Evolutionary conservation across 2,797 vertebrate genomes (phyloP).

Genomic region (Bryconaethiops microstoma): DNA sequence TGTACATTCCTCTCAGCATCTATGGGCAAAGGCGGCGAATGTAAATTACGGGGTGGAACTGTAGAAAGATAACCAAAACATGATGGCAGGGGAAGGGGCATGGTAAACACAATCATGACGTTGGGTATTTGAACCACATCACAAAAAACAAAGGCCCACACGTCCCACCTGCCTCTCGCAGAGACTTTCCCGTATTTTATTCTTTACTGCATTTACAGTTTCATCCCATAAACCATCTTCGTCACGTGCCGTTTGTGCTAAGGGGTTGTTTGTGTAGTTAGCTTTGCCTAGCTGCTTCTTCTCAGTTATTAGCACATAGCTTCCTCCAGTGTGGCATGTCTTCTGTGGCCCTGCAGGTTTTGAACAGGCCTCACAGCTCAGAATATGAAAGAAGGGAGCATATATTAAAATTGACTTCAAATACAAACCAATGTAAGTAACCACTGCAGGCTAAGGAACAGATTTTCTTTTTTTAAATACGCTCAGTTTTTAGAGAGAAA

Average conservation of each 20-base stretch:
- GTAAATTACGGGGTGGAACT: not conserved
- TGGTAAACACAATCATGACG: too few relatives aligned
- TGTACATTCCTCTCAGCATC: constrained; percentile 41
- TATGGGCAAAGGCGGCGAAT: constrained; percentile 22
- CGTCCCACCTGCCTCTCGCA: not conserved
- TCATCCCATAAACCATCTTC: constrained; percentile 8
- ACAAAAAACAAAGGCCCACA: not conserved
- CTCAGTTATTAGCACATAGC: not conserved
- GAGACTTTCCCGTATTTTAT: not conserved
- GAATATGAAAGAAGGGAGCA: not conserved
- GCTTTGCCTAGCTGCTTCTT: not conserved
- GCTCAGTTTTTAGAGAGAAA: too few relatives aligned
- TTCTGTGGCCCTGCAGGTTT: not conserved
- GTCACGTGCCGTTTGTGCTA: not conserved
- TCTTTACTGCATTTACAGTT: constrained; percentile 28
- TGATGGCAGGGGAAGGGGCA: not conserved
- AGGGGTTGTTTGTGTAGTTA: not conserved
- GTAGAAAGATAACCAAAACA: not conserved
- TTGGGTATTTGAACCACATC: not conserved
- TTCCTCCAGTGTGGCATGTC: not conserved
- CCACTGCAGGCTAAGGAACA: not conserved
- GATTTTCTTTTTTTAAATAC: too few relatives aligned
- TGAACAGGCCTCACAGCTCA: not conserved
- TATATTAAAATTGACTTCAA: not conserved
- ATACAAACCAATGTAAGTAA: not conserved